Base-by-base conservation (phyloP, 2,888 invertebrate genomes). In the Habrosyne pyritoides region DNA sequence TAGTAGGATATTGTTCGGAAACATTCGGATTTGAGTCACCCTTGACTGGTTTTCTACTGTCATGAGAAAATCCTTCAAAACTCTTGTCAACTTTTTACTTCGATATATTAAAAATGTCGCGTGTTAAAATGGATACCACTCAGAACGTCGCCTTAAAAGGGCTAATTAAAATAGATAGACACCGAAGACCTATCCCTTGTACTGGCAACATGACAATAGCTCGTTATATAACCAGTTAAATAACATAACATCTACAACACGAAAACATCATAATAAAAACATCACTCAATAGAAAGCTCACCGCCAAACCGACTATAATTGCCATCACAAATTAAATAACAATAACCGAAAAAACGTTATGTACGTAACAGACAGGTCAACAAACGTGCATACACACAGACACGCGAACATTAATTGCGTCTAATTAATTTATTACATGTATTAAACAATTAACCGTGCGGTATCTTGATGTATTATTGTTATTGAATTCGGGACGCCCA, bases 351-450 rank as follows among this genome's bases (percentile, higher is more conserved):
- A 73, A 66, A 67, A 71, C 64, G 64, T 65, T 53, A 42, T 65
- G 71, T 79, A 84, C 82, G 84, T 83, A 81, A 83, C 77, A 47
- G 42, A 30, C 75, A 71, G 81, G 80, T 79, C 83, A 81, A 78
- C 77, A 80, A 67, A 76, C 77, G 77, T 69, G 53, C 64, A 64
- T 63, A 75, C 75, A 66, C 57, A 75, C 71, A 69, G 66, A 79
- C 90, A 91, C 90, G 91, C 91, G 75, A 89, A 83, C 85, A 75
- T 74, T 86, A 91, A 90, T 90, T 84, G 89, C 81, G 75, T 81
- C 89, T 91, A 89, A 91, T 91, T 91, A 91, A 91, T 91, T 91
- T 91, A 91, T 90, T 86, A 91, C 90, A 87, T 84, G 87, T 84
- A 91, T 91, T 91, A 91, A 91, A 91, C 91, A 91, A 90, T 91